These are phyloP conservation scores for Cataglyphis livida DNA, from an alignment of 2,888 invertebrate genomes.

Conservation along the genomic window DNA sequence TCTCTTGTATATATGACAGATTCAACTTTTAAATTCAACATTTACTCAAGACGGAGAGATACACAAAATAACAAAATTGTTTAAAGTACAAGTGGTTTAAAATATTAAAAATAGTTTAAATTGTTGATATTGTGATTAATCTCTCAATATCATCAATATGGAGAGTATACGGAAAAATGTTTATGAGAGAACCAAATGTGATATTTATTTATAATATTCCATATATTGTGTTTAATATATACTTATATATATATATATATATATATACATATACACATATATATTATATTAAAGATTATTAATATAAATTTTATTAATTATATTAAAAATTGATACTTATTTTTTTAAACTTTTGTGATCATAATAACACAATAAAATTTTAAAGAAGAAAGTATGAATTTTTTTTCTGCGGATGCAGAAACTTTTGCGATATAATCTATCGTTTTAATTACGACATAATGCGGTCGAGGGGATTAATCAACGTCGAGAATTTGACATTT, in stretches of 20 bases:
- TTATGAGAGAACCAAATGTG: slow-evolving; percentile 72
- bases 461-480: slow-evolving; percentile 33
- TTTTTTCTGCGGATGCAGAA: background rate
- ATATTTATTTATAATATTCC: slow-evolving; percentile 78
- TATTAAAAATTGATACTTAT: too few relatives aligned
- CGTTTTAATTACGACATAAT: slow-evolving; percentile 23
- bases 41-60: slow-evolving; percentile 10
- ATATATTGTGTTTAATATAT: slow-evolving; percentile 61
- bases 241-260: slow-evolving; percentile 14
- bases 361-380: background rate
- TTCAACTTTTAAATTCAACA: slow-evolving; percentile 17
- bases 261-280: too few relatives aligned
- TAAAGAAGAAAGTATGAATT: background rate
- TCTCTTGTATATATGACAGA: slow-evolving; percentile 32
- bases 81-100: slow-evolving; percentile 59
- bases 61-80: slow-evolving; percentile 42
- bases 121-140: slow-evolving; percentile 58
- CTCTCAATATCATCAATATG: slow-evolving; percentile 60
- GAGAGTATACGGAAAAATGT: slow-evolving; percentile 58
- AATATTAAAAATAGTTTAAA: slow-evolving; percentile 39
- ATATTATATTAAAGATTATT: too few relatives aligned
- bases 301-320: too few relatives aligned
- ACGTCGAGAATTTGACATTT: slow-evolving; percentile 53
- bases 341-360: too few relatives aligned
- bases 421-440: background rate